Conservation (phyloP, 2,797 vertebrate genomes). For the Pantherophis vulpinus region DNA sequence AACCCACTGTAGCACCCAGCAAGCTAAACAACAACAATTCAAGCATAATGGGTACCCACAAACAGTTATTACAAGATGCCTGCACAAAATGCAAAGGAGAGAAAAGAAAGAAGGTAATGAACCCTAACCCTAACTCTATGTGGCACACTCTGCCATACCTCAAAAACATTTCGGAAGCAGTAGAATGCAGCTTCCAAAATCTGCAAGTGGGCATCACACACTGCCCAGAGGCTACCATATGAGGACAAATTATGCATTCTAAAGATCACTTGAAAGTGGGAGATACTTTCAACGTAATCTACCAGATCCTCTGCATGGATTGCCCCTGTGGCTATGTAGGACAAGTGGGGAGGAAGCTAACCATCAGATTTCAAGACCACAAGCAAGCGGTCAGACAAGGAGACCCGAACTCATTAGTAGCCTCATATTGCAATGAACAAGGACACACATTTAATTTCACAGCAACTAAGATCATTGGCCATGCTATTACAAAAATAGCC, state of each 20-base stretch:
- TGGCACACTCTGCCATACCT: no score
- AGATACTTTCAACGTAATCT: not conserved
- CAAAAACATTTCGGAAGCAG: not conserved
- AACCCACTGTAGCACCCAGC: not conserved
- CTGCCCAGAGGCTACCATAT: not conserved
- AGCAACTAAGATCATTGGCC: not conserved
- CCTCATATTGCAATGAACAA: not conserved
- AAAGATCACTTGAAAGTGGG: not conserved
- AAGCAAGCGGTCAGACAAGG: not conserved
- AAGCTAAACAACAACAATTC: not conserved
- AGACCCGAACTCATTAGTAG: not conserved
- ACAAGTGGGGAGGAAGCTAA: not conserved
- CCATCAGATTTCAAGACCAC: not conserved
- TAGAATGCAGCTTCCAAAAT: not conserved
- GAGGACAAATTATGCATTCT: not conserved
- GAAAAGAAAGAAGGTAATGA: no score
- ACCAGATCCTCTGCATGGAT: not conserved
- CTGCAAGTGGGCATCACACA: not conserved
- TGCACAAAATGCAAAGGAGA: not conserved
- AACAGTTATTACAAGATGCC: not conserved
- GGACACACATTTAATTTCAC: not conserved
- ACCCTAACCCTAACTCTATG: no score
- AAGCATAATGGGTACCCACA: not conserved
- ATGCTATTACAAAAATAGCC: not conserved
- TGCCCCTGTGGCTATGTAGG: not conserved